A percentile compares a stretch with the other conserved stretches of the same genome.
These are phyloP conservation scores for Campoplex capitator DNA, from an alignment of 2,888 invertebrate species.

Conservation along the genomic window DNA sequence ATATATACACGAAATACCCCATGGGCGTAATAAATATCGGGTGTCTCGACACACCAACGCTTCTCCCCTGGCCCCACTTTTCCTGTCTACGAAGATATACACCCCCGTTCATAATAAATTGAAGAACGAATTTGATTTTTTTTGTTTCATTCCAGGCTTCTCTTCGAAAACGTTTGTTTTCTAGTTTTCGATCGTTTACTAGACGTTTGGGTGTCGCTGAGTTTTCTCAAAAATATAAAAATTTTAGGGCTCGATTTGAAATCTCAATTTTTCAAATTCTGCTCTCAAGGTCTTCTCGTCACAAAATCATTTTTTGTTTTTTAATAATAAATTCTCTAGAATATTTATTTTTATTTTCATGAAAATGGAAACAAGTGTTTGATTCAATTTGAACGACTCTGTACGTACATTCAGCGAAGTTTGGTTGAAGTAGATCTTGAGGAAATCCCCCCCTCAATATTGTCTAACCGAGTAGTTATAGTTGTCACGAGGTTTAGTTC, in stretches of 20 bases:
- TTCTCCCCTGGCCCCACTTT: conserved; percentile 20
- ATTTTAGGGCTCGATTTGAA: too few species aligned
- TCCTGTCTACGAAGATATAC: conserved; percentile 1
- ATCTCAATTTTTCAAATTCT: too few species aligned
- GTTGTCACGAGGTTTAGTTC: conserved; percentile 19
- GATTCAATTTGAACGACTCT: background rate
- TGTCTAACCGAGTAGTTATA: conserved; percentile 36
- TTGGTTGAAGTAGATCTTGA: conserved; percentile 6
- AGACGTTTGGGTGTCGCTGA: too few species aligned
- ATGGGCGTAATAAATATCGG: conserved; percentile 80
- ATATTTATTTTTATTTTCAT: too few species aligned
- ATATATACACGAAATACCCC: conserved; percentile 70
- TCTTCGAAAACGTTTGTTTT: background rate
- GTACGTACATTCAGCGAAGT: background rate
- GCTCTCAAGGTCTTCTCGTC: too few species aligned
- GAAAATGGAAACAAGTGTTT: too few species aligned
- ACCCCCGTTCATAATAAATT: conserved; percentile 5
- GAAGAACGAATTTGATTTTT: background rate
- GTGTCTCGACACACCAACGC: conserved; percentile 73
- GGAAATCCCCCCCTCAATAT: conserved; percentile 20
- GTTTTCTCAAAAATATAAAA: too few species aligned
- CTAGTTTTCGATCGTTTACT: background rate
- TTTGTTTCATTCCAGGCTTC: too few species aligned
- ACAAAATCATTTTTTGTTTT: too few species aligned
- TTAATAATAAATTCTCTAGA: too few species aligned